Base-by-base conservation (phyloP, 2,888 invertebrate genomes). In the Antitype chi region DNA sequence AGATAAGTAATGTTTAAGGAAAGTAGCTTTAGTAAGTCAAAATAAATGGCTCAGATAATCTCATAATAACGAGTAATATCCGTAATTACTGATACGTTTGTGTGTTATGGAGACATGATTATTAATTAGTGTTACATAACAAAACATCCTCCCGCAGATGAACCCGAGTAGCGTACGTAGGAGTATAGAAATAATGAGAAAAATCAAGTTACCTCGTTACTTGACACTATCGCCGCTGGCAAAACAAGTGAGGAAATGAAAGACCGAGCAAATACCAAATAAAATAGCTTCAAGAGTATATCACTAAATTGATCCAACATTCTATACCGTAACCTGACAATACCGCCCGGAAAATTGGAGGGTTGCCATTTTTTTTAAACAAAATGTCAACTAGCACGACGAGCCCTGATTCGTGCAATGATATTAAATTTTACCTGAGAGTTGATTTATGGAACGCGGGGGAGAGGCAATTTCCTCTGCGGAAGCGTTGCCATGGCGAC, bases 341-440 rank as follows among this genome's bases (percentile, higher is more conserved):
- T 77, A 43, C 73, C 72, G 64, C 43, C 60, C 57, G 75, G 69
- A 82, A 82, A 82, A 87, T 89, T 90, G 88, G 89, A 89, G 77
- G 52, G 76, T 70, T 87, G 89, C 87, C 86, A 89, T 87, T 89
- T 83, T 83, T 88, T 85, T 86, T 84, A 86, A 89, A 89, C 78
- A 89, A 86, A 88, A 89, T 87, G 83, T 86, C 86, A 86, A 78
- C 80, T 84, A 85, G 73, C 75, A 81, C 85, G 84, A 83, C 76
- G 81, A 81, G 81, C 82, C 75, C 84, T 90, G 91, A 92, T 90
- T 92, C 90, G 87, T 88, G 90, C 90, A 91, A 91, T 93, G 91
- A 93, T 94, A 94, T 95, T 93, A 94, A 94, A 94, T 92, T 93
- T 93, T 93, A 94, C 94, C 94, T 94, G 92, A 86, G 89, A 91